Base-by-base conservation (phyloP, 2,797 vertebrate species). In the Diglossa cyanea region DNA sequence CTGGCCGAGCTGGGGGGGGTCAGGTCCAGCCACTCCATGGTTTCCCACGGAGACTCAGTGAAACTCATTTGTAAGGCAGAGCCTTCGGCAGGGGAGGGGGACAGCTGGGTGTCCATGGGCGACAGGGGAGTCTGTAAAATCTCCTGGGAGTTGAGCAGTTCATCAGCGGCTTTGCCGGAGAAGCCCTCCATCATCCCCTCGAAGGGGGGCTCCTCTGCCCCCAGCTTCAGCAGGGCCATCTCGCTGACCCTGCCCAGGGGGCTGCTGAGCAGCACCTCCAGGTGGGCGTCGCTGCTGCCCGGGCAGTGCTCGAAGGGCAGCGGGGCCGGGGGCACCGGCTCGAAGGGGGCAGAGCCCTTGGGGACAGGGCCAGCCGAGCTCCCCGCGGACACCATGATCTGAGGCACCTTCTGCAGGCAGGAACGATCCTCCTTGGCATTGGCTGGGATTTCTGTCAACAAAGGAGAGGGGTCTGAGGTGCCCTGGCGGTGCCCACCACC, bases 1-100 rank as follows among this genome's bases (percentile, higher is more conserved):
- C 98, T 97, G 63, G 98, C 98, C 0, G 99, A 99, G 90, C 98
- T 99, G 13, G 99, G 99, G 0, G 99, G 98, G 1, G 99, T 99
- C 92, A 99, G 98, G 95, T 99, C 99, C 97, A 99, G 95, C 99
- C 99, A 99, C 96, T 99, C 99, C 99, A 99, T 99, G 0, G 98
- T 99, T 95, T 99, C 99, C 99, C 99, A 99, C 0, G 99, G 98
- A 20, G 99, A 98, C 96, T 99, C 99, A 0, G 98, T 98, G 96
- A 99, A 99, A 53, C 98, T 98, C 98, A 99, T 98, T 86, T 98
- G 99, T 72, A 99, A 98, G 93, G 97, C 97, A 5, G 96, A 97
- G 95, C 98, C 94, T n/a, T 98, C 98, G 0, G 94, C 97, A 4
- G 98, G 98, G 26, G 98, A 97, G 7, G 98, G 96, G 16, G 98